These are phyloP conservation scores for Chaetogeoica ovagalla DNA, from an alignment of 2,888 invertebrate genomes.

Conservation along the genomic window DNA sequence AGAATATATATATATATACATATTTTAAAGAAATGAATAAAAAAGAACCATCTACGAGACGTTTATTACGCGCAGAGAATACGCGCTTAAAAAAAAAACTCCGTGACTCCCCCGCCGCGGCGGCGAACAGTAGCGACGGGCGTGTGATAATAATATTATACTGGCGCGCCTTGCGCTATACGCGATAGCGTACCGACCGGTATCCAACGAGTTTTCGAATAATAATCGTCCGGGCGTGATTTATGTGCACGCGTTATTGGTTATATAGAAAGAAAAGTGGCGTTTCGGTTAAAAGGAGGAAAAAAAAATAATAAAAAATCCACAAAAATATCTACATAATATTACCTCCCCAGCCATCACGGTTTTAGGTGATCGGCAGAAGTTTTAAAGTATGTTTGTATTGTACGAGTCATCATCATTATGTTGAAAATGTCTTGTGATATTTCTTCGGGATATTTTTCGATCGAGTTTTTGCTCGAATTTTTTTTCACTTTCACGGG, in stretches of 20 bases:
- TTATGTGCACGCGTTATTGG: neutral
- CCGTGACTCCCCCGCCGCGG: too few relatives aligned
- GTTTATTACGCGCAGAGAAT: too few relatives aligned
- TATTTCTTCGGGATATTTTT: conserved; percentile 28
- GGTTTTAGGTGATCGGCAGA: neutral
- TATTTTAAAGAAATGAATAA: too few relatives aligned
- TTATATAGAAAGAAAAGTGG: neutral
- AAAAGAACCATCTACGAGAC: too few relatives aligned
- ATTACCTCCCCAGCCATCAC: neutral
- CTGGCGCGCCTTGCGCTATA: too few relatives aligned
- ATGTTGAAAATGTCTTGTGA: conserved; percentile 24
- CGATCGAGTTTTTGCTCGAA: neutral
- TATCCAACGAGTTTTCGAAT: neutral
- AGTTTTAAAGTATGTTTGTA: conserved; percentile 20
- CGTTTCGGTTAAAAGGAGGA: neutral
- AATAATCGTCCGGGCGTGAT: conserved; percentile 1
- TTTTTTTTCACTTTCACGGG: neutral
- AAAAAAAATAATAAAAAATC: neutral
- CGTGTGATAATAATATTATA: too few relatives aligned
- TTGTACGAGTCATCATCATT: conserved; percentile 17
- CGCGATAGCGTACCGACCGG: too few relatives aligned
- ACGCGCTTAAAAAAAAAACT: too few relatives aligned
- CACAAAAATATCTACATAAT: conserved; percentile 7
- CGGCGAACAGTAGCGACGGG: too few relatives aligned
- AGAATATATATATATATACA: too few relatives aligned